Conservation (phyloP, 2,113 vertebrate species). For the Poicephalus meyeri region DNA sequence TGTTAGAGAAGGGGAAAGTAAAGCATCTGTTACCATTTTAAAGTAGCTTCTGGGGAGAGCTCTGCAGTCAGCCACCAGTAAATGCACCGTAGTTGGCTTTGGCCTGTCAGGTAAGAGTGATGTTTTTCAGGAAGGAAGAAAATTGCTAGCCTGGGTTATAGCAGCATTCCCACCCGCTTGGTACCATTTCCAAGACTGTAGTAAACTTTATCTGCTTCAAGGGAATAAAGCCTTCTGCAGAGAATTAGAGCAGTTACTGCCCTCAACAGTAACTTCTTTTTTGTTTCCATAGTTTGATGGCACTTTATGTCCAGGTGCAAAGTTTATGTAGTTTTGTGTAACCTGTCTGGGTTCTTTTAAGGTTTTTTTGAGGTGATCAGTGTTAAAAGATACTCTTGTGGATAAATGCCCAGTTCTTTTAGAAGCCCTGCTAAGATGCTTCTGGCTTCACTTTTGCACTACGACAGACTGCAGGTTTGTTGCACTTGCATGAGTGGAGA, state of each 20-base stretch:
- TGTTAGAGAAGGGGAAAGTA: conserved; percentile 17
- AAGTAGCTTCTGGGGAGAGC: conserved; percentile 38
- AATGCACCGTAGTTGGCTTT: conserved; percentile 23
- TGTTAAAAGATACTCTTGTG: conserved; percentile 10
- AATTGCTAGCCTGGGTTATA: neutral
- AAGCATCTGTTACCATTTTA: conserved; percentile 46
- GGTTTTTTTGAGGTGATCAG: neutral
- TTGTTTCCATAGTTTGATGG: neutral
- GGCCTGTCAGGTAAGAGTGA: neutral
- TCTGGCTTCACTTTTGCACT: neutral
- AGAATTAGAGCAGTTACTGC: neutral
- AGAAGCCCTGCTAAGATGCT: neutral
- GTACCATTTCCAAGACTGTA: neutral
- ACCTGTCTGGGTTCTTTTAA: neutral
- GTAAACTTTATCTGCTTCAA: neutral
- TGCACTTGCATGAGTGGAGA: neutral
- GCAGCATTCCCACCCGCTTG: neutral
- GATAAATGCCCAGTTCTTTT: neutral
- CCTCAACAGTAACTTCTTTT: neutral
- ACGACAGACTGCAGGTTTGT: neutral
- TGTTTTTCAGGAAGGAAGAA: neutral
- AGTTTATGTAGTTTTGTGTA: neutral
- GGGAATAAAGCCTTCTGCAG: neutral
- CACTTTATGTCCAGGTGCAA: neutral
- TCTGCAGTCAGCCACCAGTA: conserved; percentile 43